Conservation (phyloP, 2,113 vertebrate genomes). For the Channa argus region DNA sequence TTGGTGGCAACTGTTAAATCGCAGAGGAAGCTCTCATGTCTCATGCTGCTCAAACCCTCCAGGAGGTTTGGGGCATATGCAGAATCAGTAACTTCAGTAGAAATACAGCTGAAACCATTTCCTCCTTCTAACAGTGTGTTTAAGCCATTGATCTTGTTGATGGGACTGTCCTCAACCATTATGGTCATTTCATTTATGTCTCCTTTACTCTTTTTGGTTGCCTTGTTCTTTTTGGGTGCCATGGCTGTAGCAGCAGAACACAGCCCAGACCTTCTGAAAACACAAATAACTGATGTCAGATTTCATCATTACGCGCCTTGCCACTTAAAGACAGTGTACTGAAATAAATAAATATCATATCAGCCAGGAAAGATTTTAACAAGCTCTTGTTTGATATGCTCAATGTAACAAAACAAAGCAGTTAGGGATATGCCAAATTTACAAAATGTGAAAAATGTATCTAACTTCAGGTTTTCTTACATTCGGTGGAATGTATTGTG, state of each 20-base stretch:
- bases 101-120: constrained; percentile 96
- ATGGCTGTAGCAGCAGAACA: constrained; percentile 88
- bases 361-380: neutral
- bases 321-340: neutral
- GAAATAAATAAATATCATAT: neutral
- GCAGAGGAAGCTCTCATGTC: constrained; percentile 94
- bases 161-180: constrained; percentile 92
- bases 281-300: constrained; percentile 19
- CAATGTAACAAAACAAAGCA: too few species aligned
- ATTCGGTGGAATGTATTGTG: constrained; percentile 10
- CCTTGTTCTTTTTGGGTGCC: constrained; percentile 98
- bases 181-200: constrained; percentile 94
- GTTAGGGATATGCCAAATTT: neutral
- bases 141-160: constrained; percentile 93
- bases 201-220: constrained; percentile 92
- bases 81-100: constrained; percentile 92
- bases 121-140: constrained; percentile 93
- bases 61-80: constrained; percentile 93
- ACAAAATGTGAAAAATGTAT: neutral
- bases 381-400: too few species aligned
- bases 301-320: neutral
- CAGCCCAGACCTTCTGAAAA: constrained; percentile 85
- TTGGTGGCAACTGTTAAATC: constrained; percentile 95
- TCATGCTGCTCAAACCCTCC: constrained; percentile 95
- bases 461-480: too few species aligned